Evolutionary conservation across 2,113 vertebrate species (phyloP), one percentile per base, ranked within the genome.

Genomic region (Rhombomys opimus): DNA sequence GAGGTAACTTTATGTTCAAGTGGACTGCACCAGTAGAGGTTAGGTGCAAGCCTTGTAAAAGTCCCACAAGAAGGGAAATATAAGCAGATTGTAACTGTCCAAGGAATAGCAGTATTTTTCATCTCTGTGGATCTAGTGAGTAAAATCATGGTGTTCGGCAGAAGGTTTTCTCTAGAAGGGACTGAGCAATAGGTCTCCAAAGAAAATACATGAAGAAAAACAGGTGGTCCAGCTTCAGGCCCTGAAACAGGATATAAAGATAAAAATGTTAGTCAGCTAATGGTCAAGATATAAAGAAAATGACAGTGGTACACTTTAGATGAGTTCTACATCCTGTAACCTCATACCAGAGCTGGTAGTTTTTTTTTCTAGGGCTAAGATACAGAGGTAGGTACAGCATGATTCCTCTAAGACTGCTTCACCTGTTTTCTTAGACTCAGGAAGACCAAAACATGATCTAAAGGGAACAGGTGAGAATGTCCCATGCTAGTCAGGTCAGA

Each of bases 151-250:
- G 75, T 30, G 76, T 77, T 77, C 30, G 25, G 23, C 46, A 52
- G 76, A 50, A 50, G 13, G 76, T 77, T 15, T 77, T 23, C 46
- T 52, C 25, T 25, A 50, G 75, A 25, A 77, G 41, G 41, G 41
- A 77, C 5, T 77, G 22, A 46, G 5, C 23, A 77, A 30, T 46
- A 77, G 18, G 5, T 75, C 17, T 25, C 75, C 76, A 78, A 32
- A 52, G 76, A 30, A 17, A 52, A 2, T 13, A 52, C 25, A 78
- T 18, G 11, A 52, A 77, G 75, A 52, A 52, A 25, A 52, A 52
- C 17, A 13, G 25, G 27, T 2, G 46, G 46, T 14, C 1, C 2
- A 52, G 23, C 0, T 52, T 14, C 52, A 52, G 13, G 25, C 7
- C 13, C 41, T 32, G 46, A 78, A 50, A 78, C 46, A 46, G 22